phyloP scores from a whole-genome alignment of 2,113 vertebrate genomes.

The Cnemophilus loriae region DNA sequence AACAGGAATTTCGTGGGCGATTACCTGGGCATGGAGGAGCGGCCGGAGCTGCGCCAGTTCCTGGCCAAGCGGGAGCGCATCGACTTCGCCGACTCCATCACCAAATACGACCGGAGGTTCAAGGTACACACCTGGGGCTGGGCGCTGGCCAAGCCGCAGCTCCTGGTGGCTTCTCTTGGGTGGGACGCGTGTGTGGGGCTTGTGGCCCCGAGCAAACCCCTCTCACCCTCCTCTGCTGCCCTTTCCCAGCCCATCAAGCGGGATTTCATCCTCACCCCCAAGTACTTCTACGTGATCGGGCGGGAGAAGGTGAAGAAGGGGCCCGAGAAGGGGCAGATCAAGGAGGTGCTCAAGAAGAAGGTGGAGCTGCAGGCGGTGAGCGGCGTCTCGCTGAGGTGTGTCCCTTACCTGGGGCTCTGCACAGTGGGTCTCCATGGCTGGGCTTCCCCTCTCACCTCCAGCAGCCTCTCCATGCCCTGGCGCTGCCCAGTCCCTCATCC shows the following conservation, averaged over 20 bases:
- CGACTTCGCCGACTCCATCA: slow-evolving; percentile 91
- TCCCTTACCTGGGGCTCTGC: not conserved
- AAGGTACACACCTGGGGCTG: slow-evolving; percentile 76
- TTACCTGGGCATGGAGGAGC: slow-evolving; percentile 94
- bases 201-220: accelerated
- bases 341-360: slow-evolving; percentile 92
- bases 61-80: slow-evolving; percentile 87
- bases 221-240: not conserved
- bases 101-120: slow-evolving; percentile 94
- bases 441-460: not conserved
- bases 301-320: slow-evolving; percentile 95
- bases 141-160: not conserved
- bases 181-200: accelerated
- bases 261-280: slow-evolving; percentile 92
- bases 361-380: slow-evolving; percentile 83
- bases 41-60: slow-evolving; percentile 91
- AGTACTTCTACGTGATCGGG: slow-evolving; percentile 91
- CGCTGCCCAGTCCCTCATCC: not conserved
- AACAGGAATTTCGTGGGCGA: slow-evolving; percentile 97
- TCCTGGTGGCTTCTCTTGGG: not conserved
- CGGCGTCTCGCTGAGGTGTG: slow-evolving; percentile 82
- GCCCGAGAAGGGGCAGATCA: slow-evolving; percentile 92
- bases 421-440: accelerated
- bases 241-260: slow-evolving; percentile 85
- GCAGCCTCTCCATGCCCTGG: not conserved